These are phyloP conservation scores for Machimus rusticus DNA, from an alignment of 2,888 invertebrate species.

Conservation along the genomic window DNA sequence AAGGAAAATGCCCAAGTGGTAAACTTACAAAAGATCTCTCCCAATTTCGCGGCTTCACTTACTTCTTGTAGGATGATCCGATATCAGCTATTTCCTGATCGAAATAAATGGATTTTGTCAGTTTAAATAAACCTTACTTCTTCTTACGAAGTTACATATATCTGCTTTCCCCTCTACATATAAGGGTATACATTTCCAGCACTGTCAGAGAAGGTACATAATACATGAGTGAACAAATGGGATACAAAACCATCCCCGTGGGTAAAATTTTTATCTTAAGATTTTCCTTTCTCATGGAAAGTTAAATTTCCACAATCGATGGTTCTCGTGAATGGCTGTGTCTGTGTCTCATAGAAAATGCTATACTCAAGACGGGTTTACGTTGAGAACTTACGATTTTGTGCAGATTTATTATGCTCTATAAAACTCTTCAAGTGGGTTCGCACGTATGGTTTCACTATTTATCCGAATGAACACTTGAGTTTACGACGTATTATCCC, in stretches of 20 bases:
- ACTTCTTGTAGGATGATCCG: neutral
- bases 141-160: neutral
- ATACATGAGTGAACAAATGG: neutral
- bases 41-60: neutral
- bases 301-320: conserved; percentile 4
- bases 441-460: neutral
- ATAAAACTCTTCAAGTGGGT: neutral
- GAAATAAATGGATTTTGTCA: neutral
- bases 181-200: neutral
- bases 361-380: neutral
- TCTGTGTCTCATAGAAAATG: neutral
- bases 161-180: neutral
- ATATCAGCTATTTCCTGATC: neutral
- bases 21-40: neutral
- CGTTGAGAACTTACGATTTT: neutral
- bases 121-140: neutral
- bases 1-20: neutral
- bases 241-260: neutral
- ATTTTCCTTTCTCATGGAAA: neutral
- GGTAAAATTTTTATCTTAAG: conserved; percentile 14
- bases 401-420: neutral
- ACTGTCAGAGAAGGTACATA: neutral
- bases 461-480: neutral
- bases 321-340: neutral
- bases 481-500: conserved; percentile 4